These are phyloP conservation scores for Stegostoma tigrinum DNA, from an alignment of 2,113 vertebrate species.

Conservation along the genomic window DNA sequence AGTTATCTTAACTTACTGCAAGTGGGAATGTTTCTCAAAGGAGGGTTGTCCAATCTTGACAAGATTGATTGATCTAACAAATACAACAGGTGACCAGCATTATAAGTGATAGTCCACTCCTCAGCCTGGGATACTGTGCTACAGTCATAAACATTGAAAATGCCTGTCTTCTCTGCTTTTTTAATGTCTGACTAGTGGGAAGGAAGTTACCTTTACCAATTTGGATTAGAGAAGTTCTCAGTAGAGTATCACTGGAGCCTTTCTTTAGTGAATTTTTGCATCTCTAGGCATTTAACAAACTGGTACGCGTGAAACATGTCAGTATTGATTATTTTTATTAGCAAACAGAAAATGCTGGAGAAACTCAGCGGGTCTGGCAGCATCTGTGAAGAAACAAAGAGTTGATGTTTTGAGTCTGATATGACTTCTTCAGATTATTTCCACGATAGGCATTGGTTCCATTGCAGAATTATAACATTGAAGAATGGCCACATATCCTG, in stretches of 20 bases:
- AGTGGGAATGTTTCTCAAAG: background rate
- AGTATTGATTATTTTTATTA: background rate
- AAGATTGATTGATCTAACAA: background rate
- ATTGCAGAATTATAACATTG: too few species aligned
- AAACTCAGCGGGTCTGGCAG: too few species aligned
- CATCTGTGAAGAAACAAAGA: too few species aligned
- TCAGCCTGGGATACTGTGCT: too few species aligned
- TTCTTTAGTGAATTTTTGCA: background rate
- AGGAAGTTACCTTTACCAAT: background rate
- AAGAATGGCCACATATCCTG: background rate
- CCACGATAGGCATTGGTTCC: too few species aligned
- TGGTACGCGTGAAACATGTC: background rate
- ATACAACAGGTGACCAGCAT: too few species aligned
- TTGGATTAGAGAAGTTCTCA: background rate
- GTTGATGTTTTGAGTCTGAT: too few species aligned
- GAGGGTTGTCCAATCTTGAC: background rate
- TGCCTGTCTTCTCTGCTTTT: too few species aligned
- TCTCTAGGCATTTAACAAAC: background rate
- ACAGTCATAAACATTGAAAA: too few species aligned
- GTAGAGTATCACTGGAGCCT: background rate
- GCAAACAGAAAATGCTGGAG: too few species aligned
- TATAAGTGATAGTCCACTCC: too few species aligned
- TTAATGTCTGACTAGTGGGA: background rate
- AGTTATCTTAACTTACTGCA: background rate
- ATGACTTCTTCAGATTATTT: too few species aligned